A percentile compares a stretch with the other conserved stretches of the same genome.
Conservation (phyloP, 2,888 invertebrate genomes). For the Leistus spinibarbis region DNA sequence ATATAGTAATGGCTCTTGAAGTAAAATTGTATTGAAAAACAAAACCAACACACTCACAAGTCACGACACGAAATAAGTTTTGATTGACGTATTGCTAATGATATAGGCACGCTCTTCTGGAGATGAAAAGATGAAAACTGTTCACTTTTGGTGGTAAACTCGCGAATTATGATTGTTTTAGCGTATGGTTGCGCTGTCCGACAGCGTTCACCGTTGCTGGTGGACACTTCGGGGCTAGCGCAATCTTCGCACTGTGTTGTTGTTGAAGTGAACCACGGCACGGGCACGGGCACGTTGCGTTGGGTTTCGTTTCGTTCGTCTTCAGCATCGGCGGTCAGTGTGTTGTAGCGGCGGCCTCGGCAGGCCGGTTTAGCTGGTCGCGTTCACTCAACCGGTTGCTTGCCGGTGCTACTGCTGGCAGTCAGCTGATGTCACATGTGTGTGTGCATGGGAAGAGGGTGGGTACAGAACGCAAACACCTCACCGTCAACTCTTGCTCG, state of each 20-base stretch:
- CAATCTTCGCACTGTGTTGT: slow-evolving; percentile 25
- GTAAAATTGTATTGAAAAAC: too few species aligned
- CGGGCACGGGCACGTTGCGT: slow-evolving; percentile 3
- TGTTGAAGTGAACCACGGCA: neutral
- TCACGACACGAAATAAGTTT: too few species aligned
- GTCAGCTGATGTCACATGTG: slow-evolving; percentile 7
- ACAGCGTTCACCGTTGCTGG: neutral
- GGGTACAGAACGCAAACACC: neutral
- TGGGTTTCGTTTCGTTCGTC: too few species aligned
- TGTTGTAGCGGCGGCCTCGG: slow-evolving; percentile 10
- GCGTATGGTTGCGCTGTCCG: neutral
- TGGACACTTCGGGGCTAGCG: slow-evolving; percentile 15
- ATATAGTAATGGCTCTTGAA: too few species aligned
- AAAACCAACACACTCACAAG: too few species aligned
- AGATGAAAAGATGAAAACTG: too few species aligned
- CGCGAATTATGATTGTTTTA: neutral
- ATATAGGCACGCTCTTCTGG: too few species aligned
- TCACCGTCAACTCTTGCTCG: neutral
- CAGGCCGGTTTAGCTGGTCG: slow-evolving; percentile 35
- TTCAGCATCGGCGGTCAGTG: neutral
- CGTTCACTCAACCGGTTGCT: slow-evolving; percentile 35
- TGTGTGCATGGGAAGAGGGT: neutral
- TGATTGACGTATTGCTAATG: too few species aligned
- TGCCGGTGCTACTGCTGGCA: slow-evolving; percentile 22
- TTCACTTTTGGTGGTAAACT: too few species aligned